phyloP scores from a whole-genome alignment of 1,140 invertebrate genomes.

The Scaptomyza graminum region DNA sequence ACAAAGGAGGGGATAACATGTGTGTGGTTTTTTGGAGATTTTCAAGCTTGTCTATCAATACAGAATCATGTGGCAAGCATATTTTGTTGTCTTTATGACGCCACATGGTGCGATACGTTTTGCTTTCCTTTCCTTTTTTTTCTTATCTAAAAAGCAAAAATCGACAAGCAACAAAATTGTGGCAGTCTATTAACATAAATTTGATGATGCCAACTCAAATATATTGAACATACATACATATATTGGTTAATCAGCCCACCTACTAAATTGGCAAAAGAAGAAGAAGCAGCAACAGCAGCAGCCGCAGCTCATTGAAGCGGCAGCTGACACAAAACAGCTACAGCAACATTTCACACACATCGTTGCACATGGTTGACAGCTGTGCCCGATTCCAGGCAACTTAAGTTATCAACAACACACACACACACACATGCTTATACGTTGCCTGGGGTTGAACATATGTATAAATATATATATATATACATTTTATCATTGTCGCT shows the following conservation, averaged over 20 bases:
- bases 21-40: not conserved
- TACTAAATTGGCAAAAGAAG: constrained; percentile 10
- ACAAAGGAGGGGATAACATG: not conserved
- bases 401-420: constrained; percentile 54
- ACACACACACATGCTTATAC: constrained; percentile 10
- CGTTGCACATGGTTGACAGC: constrained; percentile 57
- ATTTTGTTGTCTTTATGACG: constrained; percentile 14
- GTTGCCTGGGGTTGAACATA: constrained; percentile 12
- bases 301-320: constrained; percentile 11
- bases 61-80: not conserved
- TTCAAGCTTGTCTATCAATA: constrained; percentile 8
- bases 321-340: constrained; percentile 2
- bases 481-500: constrained; percentile 12
- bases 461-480: too few relatives aligned
- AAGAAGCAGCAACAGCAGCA: not conserved
- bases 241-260: constrained; percentile 65
- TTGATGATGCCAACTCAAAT: constrained; percentile 57
- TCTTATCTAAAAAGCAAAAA: constrained; percentile 20
- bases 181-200: constrained; percentile 66
- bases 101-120: constrained; percentile 31
- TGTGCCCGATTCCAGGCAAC: constrained; percentile 67
- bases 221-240: constrained; percentile 18
- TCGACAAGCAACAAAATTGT: constrained; percentile 19
- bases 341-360: constrained; percentile 1
- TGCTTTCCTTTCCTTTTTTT: constrained; percentile 6